A percentile compares a stretch with the other conserved stretches of the same genome.
These are phyloP conservation scores for Chesias legatella DNA, from an alignment of 2,888 invertebrate genomes.

Conservation along the genomic window DNA sequence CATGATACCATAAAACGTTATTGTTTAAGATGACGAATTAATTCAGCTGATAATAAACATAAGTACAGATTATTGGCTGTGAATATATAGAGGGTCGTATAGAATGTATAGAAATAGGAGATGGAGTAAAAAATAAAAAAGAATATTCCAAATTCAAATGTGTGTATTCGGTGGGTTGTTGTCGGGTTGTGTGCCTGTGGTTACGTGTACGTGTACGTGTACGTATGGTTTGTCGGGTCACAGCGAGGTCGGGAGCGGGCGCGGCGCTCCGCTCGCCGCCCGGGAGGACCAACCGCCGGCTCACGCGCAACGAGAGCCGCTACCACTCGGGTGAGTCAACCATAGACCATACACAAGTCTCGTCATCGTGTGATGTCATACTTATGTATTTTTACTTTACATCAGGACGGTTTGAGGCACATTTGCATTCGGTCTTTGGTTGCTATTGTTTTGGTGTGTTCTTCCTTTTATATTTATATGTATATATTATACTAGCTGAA, in stretches of 20 bases:
- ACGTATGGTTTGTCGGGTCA: conserved; percentile 76
- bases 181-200: conserved; percentile 45
- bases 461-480: background rate
- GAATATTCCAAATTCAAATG: conserved; percentile 28
- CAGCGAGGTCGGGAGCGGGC: conserved; percentile 74
- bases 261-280: conserved; percentile 76
- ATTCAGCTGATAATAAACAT: no score
- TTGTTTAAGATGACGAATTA: no score
- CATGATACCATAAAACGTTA: no score
- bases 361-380: conserved; percentile 30
- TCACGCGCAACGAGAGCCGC: conserved; percentile 96
- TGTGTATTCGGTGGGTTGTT: conserved; percentile 19
- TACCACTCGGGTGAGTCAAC: conserved; percentile 95
- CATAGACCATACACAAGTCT: conserved; percentile 6
- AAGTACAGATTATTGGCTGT: no score
- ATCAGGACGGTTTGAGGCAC: conserved; percentile 21
- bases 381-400: conserved; percentile 23
- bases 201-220: conserved; percentile 45
- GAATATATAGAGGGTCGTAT: no score
- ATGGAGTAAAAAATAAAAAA: no score
- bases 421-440: conserved; percentile 13
- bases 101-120: no score
- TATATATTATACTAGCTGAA: no score
- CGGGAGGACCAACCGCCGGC: conserved; percentile 91
- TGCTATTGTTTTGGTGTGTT: conserved; percentile 10